Evolutionary conservation across 1,140 invertebrate genomes (phyloP).

Genomic region (Calephelis nemesis): DNA sequence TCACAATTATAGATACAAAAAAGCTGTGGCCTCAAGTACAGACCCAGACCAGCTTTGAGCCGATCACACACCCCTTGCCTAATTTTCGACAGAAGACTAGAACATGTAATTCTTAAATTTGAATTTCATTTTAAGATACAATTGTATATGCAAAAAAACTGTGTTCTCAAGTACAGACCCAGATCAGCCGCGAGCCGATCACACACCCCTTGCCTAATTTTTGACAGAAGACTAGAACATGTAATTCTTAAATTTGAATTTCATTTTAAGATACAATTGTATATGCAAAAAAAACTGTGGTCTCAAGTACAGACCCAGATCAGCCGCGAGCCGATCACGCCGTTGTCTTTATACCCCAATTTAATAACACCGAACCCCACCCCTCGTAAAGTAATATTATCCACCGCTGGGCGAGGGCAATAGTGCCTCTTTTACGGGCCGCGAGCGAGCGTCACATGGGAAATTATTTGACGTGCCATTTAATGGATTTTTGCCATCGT

Average conservation of each 20-base stretch:
- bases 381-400: slow-evolving; percentile 77
- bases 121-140: too few species aligned
- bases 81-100: too few species aligned
- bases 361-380: slow-evolving; percentile 71
- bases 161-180: background rate
- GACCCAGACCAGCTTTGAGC: too few species aligned
- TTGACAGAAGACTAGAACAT: too few species aligned
- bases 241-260: too few species aligned
- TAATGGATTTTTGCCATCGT: slow-evolving; percentile 78
- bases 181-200: too few species aligned
- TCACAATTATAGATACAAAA: too few species aligned
- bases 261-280: too few species aligned
- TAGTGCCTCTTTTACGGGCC: slow-evolving; percentile 77
- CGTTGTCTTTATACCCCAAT: slow-evolving; percentile 70
- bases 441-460: slow-evolving; percentile 74
- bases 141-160: too few species aligned
- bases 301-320: background rate
- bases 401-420: slow-evolving; percentile 66
- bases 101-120: too few species aligned
- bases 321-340: slow-evolving; percentile 24
- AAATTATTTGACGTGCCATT: slow-evolving; percentile 78
- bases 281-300: background rate
- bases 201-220: slow-evolving; percentile 38
- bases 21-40: too few species aligned
- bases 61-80: too few species aligned